These are phyloP conservation scores for Temnothorax curvispinosus DNA, from an alignment of 1,140 invertebrate genomes.

Conservation along the genomic window DNA sequence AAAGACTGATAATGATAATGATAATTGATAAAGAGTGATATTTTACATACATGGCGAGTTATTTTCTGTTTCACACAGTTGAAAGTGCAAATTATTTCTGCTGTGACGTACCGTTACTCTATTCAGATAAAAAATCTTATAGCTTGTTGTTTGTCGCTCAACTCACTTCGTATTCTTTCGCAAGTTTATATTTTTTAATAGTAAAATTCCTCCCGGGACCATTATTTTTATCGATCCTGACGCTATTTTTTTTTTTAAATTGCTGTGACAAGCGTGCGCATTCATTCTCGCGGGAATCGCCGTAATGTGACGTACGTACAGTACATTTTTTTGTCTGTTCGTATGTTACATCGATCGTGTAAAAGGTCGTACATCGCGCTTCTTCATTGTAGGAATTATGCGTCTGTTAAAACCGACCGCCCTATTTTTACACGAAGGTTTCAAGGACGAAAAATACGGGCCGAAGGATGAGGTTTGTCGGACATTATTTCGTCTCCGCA, in stretches of 20 bases:
- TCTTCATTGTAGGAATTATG: constrained; percentile 67
- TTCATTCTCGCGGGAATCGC: constrained; percentile 58
- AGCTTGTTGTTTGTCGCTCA: neutral
- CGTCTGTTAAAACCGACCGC: constrained; percentile 63
- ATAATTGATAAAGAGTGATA: neutral
- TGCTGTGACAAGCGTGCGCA: neutral
- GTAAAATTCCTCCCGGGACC: neutral
- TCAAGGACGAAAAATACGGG: constrained; percentile 58
- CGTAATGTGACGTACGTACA: constrained; percentile 8
- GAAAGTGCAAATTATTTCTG: neutral
- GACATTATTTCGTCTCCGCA: constrained; percentile 10
- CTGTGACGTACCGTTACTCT: neutral
- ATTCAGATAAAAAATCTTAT: neutral
- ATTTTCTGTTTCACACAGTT: neutral
- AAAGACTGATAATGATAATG: too few species aligned
- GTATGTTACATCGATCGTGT: constrained; percentile 70
- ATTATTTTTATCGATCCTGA: neutral
- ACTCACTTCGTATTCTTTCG: neutral
- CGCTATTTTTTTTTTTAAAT: constrained; percentile 9
- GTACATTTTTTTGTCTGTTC: constrained; percentile 45
- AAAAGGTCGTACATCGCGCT: constrained; percentile 55
- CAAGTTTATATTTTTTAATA: neutral
- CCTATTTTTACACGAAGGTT: constrained; percentile 55
- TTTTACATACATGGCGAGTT: neutral
- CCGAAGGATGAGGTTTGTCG: constrained; percentile 9